Conservation (phyloP, 1,140 invertebrate species). For the Drosophila parabipectinata region DNA sequence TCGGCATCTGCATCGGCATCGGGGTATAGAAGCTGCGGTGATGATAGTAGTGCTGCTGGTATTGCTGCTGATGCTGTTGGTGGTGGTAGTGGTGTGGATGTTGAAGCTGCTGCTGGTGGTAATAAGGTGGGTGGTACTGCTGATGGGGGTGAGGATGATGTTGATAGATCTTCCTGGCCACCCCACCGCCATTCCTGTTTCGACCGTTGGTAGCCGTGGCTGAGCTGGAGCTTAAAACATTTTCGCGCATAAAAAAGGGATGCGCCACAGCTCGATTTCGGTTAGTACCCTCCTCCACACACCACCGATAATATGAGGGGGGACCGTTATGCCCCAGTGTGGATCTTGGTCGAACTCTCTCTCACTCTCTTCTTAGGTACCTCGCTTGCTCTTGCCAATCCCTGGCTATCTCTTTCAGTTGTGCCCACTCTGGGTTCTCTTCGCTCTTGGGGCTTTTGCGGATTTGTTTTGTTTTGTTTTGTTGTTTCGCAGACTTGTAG, state of each 20-base stretch:
- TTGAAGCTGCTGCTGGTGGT: background rate
- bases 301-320: background rate
- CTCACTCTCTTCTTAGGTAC: conserved; percentile 6
- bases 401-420: conserved; percentile 1
- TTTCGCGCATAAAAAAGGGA: conserved; percentile 10
- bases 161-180: conserved; percentile 29
- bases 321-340: background rate
- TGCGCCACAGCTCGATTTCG: conserved; percentile 10
- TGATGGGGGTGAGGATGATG: conserved; percentile 5
- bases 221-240: conserved; percentile 26
- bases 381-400: background rate
- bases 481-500: conserved; percentile 37
- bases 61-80: background rate
- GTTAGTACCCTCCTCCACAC: conserved; percentile 1
- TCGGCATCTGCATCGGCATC: background rate
- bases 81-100: background rate
- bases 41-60: conserved; percentile 7
- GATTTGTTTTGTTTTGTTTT: conserved; percentile 50
- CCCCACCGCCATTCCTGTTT: conserved; percentile 31
- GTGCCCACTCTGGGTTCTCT: conserved; percentile 3
- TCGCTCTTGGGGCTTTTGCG: conserved; percentile 3
- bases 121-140: conserved; percentile 1
- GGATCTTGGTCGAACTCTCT: conserved; percentile 1
- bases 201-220: conserved; percentile 29
- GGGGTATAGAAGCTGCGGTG: conserved; percentile 18